A percentile compares a stretch with the other conserved stretches of the same genome.
phyloP scores from a whole-genome alignment of 1,140 invertebrate species.

The Papilio helenus region DNA sequence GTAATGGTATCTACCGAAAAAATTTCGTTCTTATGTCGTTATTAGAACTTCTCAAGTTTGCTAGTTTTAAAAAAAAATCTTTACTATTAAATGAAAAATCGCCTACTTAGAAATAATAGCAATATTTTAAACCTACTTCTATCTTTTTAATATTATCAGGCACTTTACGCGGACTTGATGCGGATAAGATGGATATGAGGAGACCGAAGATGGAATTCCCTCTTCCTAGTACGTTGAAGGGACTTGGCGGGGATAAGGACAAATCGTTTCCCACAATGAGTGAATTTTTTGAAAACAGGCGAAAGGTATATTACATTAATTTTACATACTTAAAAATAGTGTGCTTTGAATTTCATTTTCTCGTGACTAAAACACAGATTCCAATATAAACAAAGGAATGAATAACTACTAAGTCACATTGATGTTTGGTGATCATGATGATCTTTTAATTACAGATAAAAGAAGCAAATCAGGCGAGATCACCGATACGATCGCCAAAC shows the following conservation, averaged over 20 bases:
- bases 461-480: constrained; percentile 44
- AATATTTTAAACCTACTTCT: not conserved
- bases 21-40: too few relatives aligned
- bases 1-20: too few relatives aligned
- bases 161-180: constrained; percentile 61
- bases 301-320: constrained; percentile 53
- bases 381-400: too few relatives aligned
- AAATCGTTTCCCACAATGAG: constrained; percentile 67
- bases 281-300: constrained; percentile 63
- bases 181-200: constrained; percentile 65
- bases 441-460: constrained; percentile 43
- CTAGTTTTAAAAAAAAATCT: too few relatives aligned
- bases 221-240: constrained; percentile 62
- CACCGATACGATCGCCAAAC: constrained; percentile 48
- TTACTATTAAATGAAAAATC: not conserved
- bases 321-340: not conserved
- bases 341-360: not conserved
- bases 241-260: constrained; percentile 57
- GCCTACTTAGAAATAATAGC: not conserved
- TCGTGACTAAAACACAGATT: not conserved
- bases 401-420: too few relatives aligned
- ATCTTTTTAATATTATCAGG: constrained; percentile 50
- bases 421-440: too few relatives aligned
- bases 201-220: constrained; percentile 71
- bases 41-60: too few relatives aligned